phyloP scores from a whole-genome alignment of 1,140 invertebrate genomes.

The Sminthurinus signatus region DNA sequence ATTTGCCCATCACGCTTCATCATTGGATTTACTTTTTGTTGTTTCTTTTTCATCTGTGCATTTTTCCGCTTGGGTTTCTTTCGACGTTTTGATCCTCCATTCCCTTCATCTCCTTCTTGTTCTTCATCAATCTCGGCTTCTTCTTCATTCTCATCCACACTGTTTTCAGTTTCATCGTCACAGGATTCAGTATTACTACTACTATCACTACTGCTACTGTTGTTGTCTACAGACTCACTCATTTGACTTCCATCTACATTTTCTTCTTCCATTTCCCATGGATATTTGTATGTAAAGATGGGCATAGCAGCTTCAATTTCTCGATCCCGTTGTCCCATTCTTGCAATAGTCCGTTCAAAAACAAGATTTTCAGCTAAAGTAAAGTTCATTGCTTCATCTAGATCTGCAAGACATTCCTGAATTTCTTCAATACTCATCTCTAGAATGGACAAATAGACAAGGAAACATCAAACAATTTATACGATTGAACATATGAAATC shows the following conservation, averaged over 20 bases:
- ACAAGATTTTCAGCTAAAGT: conserved; percentile 7
- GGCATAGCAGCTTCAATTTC: conserved; percentile 28
- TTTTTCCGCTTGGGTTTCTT: neutral
- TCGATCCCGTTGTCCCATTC: conserved; percentile 29
- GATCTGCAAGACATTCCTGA: neutral
- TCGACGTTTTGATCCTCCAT: neutral
- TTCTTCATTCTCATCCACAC: neutral
- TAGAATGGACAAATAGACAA: no score
- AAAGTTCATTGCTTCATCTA: neutral
- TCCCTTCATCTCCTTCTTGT: neutral
- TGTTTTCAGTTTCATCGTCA: neutral
- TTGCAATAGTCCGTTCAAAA: conserved; percentile 9
- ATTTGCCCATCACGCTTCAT: conserved; percentile 4
- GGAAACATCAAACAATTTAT: no score
- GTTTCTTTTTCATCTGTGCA: neutral
- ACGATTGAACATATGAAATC: no score
- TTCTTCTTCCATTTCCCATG: conserved; percentile 14
- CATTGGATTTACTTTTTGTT: neutral
- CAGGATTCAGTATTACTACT: neutral
- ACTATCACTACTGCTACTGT: neutral
- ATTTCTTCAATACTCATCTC: conserved; percentile 10
- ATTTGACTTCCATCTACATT: neutral
- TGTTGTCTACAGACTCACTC: neutral
- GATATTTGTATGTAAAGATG: conserved; percentile 19
- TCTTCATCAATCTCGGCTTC: neutral